Conservation (phyloP, 2,888 invertebrate species). For the Zaprionus lineosus region DNA sequence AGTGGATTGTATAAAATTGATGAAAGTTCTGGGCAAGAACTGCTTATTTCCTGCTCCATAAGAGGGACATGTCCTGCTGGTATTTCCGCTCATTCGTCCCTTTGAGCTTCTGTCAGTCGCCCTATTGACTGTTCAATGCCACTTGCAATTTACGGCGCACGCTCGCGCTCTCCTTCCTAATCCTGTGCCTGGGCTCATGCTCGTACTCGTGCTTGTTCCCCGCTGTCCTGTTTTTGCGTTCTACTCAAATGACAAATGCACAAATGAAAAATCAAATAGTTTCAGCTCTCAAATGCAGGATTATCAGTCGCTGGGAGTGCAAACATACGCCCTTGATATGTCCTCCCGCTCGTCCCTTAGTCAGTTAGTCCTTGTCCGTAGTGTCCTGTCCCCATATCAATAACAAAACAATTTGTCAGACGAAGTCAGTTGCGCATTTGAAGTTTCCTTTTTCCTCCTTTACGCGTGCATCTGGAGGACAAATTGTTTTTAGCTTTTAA, state of each 20-base stretch:
- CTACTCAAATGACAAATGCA: slow-evolving; percentile 54
- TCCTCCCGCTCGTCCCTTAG: not conserved
- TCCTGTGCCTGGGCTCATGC: slow-evolving; percentile 6
- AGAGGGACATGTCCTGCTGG: slow-evolving; percentile 14
- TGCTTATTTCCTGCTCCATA: not conserved
- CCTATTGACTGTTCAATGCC: slow-evolving; percentile 22
- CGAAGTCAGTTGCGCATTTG: slow-evolving; percentile 20
- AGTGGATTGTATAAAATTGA: slow-evolving; percentile 59
- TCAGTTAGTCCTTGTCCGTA: slow-evolving; percentile 8
- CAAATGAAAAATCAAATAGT: slow-evolving; percentile 61
- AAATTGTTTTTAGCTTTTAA: slow-evolving; percentile 62
- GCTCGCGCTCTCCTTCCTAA: not conserved
- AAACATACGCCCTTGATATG: not conserved
- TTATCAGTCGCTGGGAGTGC: slow-evolving; percentile 25
- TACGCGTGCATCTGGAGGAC: slow-evolving; percentile 36
- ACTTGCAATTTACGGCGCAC: slow-evolving; percentile 33
- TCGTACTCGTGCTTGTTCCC: not conserved
- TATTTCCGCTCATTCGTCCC: slow-evolving; percentile 31
- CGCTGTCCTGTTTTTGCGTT: slow-evolving; percentile 31
- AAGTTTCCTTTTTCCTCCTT: slow-evolving; percentile 26
- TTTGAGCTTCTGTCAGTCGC: slow-evolving; percentile 21
- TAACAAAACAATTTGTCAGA: slow-evolving; percentile 56
- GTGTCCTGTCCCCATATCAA: too few relatives aligned
- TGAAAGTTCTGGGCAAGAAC: slow-evolving; percentile 41
- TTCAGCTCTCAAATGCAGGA: slow-evolving; percentile 24